Evolutionary conservation across 2,113 vertebrate species (phyloP).

Genomic region (Ramphastos sulfuratus): DNA sequence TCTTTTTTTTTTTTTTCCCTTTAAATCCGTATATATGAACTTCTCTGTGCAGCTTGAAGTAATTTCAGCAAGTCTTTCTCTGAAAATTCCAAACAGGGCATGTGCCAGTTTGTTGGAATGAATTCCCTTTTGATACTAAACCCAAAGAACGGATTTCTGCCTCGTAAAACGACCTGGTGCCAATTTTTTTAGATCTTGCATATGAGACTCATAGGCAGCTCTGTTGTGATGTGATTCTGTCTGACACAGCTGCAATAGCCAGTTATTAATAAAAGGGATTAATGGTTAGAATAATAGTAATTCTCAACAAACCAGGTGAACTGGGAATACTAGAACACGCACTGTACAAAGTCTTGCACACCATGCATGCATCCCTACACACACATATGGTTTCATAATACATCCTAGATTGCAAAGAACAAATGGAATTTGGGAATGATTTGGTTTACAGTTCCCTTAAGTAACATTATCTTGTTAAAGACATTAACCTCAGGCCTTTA

Average conservation of each 20-base stretch:
- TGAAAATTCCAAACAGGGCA: background rate
- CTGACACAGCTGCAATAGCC: background rate
- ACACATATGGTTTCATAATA: slow-evolving; percentile 71
- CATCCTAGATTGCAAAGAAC: slow-evolving; percentile 41
- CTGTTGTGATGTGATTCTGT: background rate
- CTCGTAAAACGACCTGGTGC: slow-evolving; percentile 6
- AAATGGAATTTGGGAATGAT: slow-evolving; percentile 76
- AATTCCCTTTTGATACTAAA: slow-evolving; percentile 19
- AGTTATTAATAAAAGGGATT: background rate
- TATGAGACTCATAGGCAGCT: background rate
- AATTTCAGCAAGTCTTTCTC: slow-evolving; percentile 30
- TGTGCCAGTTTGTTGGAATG: slow-evolving; percentile 21
- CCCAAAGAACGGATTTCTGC: background rate
- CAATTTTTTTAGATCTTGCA: slow-evolving; percentile 22
- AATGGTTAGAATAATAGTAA: background rate
- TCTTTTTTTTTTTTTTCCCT: background rate
- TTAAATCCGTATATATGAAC: background rate
- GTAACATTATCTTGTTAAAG: slow-evolving; percentile 82
- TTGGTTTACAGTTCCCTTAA: slow-evolving; percentile 80
- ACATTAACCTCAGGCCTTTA: slow-evolving; percentile 81
- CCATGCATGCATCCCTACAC: background rate
- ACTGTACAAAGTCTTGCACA: background rate
- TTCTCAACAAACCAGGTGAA: background rate
- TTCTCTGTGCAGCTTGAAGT: slow-evolving; percentile 10
- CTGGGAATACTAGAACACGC: background rate